Base-by-base conservation (phyloP, 2,113 vertebrate genomes). In the Astatoreochromis straeleni region DNA sequence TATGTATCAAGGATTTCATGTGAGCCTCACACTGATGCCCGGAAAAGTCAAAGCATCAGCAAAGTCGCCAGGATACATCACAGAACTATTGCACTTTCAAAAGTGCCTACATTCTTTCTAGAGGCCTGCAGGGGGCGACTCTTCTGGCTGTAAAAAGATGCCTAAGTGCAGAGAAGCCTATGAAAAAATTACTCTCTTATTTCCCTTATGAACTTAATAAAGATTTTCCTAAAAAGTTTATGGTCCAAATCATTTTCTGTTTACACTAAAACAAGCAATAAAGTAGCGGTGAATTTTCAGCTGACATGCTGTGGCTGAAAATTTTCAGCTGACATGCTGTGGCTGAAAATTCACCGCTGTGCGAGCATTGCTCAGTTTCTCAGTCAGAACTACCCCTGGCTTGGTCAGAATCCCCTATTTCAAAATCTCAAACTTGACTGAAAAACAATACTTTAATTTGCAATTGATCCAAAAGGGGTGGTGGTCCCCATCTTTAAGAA, bases 91-190 rank as follows among this genome's bases (percentile, higher is more conserved):
- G 65, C 35, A 16, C 35, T 73, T 24, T 26, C 5, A 26, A 45
- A 73, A 45, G 68, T 26, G 65, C 21, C 38, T 70, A 0, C 65
- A 26, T 26, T 73, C n/a, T 73, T 45, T 45, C 38, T 26, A 65
- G 33, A 65, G 38, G 68, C 68, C 40, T 5, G 21, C 68, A 45
- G 68, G 68, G 38, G 68, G 38, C 8, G 21, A 26, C 21, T 73
- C 13, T 73, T 26, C 21, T 16, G 38, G n/a, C 1, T 45, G 68
- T 16, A 73, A 73, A 45, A 45, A 73, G 5, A 73, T 45, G 5
- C 24, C 0, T 24, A 45, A 17, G 21, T 73, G 68, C 2, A 73
- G 7, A 45, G 8, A 45, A n/a, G n/a, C n/a, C n/a, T n/a, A 35
- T 35, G 35, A 35, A n/a, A n/a, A n/a, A n/a, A n/a, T n/a, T n/a